These are phyloP conservation scores for Epinotia nisella DNA, from an alignment of 2,888 invertebrate genomes.

Conservation along the genomic window DNA sequence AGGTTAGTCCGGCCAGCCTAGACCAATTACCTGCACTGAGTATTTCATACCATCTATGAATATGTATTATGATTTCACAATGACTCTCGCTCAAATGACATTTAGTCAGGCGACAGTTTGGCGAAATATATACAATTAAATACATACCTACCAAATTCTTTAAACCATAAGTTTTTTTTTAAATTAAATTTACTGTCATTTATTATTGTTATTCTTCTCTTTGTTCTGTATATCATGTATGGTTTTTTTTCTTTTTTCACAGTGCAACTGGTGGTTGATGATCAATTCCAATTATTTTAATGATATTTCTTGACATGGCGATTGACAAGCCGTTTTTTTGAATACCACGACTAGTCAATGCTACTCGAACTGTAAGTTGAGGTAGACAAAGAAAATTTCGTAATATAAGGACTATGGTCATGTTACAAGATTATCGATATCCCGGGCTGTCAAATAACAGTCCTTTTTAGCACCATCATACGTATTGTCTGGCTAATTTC, in stretches of 20 bases:
- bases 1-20: constrained; percentile 36
- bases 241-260: background rate
- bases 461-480: no score
- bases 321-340: background rate
- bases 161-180: background rate
- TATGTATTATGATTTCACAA: constrained; percentile 37
- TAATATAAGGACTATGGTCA: no score
- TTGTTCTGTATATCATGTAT: background rate
- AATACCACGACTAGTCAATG: background rate
- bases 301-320: background rate
- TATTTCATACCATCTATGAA: constrained; percentile 37
- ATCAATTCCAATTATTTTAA: background rate
- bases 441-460: no score
- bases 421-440: no score
- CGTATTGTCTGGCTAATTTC: no score
- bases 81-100: constrained; percentile 26
- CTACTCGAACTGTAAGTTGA: background rate
- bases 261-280: background rate
- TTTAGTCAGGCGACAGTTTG: constrained; percentile 16
- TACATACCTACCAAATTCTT: background rate
- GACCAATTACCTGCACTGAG: constrained; percentile 35
- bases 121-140: background rate
- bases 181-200: no score
- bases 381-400: no score
- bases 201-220: background rate